Evolutionary conservation across 2,113 vertebrate genomes (phyloP), one percentile per base, ranked within the genome.

Genomic region (Melanotaenia duboulayi): DNA sequence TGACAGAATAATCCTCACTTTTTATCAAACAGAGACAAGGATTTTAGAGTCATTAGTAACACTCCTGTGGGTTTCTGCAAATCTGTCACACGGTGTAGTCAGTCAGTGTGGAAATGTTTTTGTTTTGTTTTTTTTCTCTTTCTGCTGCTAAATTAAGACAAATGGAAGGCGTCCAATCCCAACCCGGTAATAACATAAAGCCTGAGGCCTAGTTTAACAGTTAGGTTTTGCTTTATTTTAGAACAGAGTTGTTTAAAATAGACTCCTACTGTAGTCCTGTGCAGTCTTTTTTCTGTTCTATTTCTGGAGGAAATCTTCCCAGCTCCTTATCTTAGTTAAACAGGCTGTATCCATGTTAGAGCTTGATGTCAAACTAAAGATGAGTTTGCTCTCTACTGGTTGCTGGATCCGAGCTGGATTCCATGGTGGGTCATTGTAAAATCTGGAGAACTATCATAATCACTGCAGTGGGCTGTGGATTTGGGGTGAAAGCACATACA

Each of bases 291-390:
- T 40, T 67, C 14, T 46, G 2, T 35, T 74, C 40, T 57, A 12
- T 16, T 35, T 44, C 62, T 50, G 48, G 51, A 79, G 74, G 40
- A 35, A 65, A 54, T 80, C 77, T 68, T 58, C 42, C 51, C 46
- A 71, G 28, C 52, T 61, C 11, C 70, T 87, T 74, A 77, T 80
- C 76, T 77, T 56, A 76, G 11, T 14, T 48, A 13, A 13, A 8
- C 78, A 65, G 64, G 71, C 66, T 76, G 56, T 52, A 25, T 32
- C 39, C 37, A 54, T 57, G 61, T 82, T 61, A 65, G 61, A 11
- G 42, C 20, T 24, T 17, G 10, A 23, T 62, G 74, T 56, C 71
- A 75, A 54, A 64, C 39, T 32, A 66, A 6, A n/a, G 44, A 49
- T 46, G 22, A 22, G 32, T 70, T 48, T 67, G 42, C 52, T 74